Percentiles rank a stretch among this genome's conserved stretches.
These are phyloP conservation scores for Protonemura montana DNA, from an alignment of 2,888 invertebrate species.

Conservation along the genomic window DNA sequence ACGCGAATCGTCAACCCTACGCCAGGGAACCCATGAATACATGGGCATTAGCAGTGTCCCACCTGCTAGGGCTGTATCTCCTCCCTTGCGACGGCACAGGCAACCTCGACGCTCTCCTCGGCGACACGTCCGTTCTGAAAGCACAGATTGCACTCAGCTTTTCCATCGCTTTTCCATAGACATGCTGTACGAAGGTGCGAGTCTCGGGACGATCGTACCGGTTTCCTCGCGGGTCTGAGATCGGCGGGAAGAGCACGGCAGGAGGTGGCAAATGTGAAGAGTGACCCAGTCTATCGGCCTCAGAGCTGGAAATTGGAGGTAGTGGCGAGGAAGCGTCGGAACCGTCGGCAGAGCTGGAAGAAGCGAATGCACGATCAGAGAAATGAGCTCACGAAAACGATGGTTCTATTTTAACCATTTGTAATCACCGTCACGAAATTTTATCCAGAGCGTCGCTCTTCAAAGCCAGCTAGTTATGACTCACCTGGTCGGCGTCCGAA, in stretches of 20 bases:
- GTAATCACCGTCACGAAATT: too few species aligned
- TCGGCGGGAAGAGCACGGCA: constrained; percentile 56
- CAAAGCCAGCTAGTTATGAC: neutral
- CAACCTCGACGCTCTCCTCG: constrained; percentile 20
- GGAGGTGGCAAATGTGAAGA: constrained; percentile 54
- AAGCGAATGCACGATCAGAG: constrained; percentile 10
- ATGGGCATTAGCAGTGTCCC: neutral
- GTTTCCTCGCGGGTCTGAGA: constrained; percentile 45
- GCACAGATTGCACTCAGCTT: neutral
- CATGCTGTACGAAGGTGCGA: neutral
- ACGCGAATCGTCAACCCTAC: too few species aligned
- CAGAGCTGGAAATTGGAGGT: constrained; percentile 53
- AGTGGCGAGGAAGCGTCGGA: constrained; percentile 57
- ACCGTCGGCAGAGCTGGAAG: constrained; percentile 54
- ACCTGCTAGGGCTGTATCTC: constrained; percentile 9
- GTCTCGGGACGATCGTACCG: neutral
- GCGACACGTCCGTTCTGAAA: constrained; percentile 26
- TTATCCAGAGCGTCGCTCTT: neutral
- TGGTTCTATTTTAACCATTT: too few species aligned
- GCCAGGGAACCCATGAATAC: too few species aligned
- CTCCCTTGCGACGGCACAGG: neutral
- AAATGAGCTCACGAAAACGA: too few species aligned
- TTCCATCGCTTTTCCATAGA: neutral
- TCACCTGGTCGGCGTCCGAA: constrained; percentile 48
- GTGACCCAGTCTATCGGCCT: constrained; percentile 50